Conservation (phyloP, 2,113 vertebrate genomes). For the Nothocercus nigrocapillus region DNA sequence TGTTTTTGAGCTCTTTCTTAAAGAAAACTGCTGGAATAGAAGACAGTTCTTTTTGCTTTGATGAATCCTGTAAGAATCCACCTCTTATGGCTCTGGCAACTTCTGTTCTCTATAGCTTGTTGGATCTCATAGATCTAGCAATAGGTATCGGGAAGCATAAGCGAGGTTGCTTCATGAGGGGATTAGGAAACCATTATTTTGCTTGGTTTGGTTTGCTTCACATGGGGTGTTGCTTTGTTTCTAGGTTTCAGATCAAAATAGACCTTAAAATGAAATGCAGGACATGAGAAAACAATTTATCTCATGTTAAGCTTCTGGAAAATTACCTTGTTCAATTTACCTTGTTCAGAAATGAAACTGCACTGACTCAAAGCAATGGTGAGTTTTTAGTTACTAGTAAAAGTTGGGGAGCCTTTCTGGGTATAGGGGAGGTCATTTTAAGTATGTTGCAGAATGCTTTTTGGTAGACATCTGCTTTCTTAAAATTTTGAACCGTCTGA, state of each 20-base stretch:
- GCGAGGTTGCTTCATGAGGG: rapidly evolving
- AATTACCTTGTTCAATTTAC: too few relatives aligned
- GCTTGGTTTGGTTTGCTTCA: neutral
- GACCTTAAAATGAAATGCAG: neutral
- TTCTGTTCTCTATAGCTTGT: neutral
- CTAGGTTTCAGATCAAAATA: rapidly evolving
- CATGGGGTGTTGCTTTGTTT: rapidly evolving
- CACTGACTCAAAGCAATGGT: neutral
- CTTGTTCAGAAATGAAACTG: neutral
- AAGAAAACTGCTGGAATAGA: neutral
- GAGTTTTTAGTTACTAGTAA: neutral
- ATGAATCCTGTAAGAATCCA: neutral
- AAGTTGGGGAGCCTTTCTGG: neutral
- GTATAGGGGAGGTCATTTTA: neutral
- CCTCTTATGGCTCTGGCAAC: neutral
- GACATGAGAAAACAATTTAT: neutral
- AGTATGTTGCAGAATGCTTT: neutral
- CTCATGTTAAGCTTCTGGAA: neutral
- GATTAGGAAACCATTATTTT: neutral
- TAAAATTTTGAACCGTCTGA: neutral
- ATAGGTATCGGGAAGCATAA: rapidly evolving
- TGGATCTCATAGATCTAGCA: rapidly evolving
- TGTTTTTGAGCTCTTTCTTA: neutral
- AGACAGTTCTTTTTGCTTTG: rapidly evolving
- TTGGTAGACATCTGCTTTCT: neutral